Conservation (phyloP, 2,888 invertebrate species). For the Eumerus sabulonum region DNA sequence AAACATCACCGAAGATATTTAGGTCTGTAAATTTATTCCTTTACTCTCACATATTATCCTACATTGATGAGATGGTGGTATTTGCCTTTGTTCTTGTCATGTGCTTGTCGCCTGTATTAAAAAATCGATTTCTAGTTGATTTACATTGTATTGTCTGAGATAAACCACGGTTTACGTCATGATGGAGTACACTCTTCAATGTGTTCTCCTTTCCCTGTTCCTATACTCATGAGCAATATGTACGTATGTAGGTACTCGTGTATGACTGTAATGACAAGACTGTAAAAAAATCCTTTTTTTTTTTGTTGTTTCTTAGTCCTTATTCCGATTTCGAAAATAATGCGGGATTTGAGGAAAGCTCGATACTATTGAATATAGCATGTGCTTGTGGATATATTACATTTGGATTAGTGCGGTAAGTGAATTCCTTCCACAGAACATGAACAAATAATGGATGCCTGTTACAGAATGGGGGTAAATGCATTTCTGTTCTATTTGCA, state of each 20-base stretch:
- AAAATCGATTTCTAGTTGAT: slow-evolving; percentile 75
- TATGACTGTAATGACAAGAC: slow-evolving; percentile 42
- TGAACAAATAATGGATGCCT: slow-evolving; percentile 51
- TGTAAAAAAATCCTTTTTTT: slow-evolving; percentile 22
- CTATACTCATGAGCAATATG: not conserved
- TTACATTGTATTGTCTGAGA: slow-evolving; percentile 77
- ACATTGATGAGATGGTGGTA: slow-evolving; percentile 60
- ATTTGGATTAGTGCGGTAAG: slow-evolving; percentile 33
- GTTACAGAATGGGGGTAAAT: slow-evolving; percentile 35
- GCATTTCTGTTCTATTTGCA: slow-evolving; percentile 11
- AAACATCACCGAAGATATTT: slow-evolving; percentile 53
- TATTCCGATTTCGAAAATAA: slow-evolving; percentile 34
- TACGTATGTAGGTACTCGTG: slow-evolving; percentile 20
- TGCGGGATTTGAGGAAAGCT: slow-evolving; percentile 50
- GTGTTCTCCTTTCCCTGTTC: slow-evolving; percentile 36
- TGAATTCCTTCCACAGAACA: slow-evolving; percentile 38
- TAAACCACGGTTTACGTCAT: slow-evolving; percentile 78
- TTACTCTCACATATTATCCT: slow-evolving; percentile 32
- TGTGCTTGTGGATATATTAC: slow-evolving; percentile 25
- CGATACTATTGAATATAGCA: slow-evolving; percentile 5
- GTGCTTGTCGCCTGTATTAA: slow-evolving; percentile 65
- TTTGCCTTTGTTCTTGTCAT: slow-evolving; percentile 67
- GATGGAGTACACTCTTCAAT: slow-evolving; percentile 72
- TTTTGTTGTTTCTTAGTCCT: slow-evolving; percentile 22
- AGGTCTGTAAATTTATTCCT: slow-evolving; percentile 47